Evolutionary conservation across 1,140 invertebrate species (phyloP).

Genomic region (Drosophila erecta): DNA sequence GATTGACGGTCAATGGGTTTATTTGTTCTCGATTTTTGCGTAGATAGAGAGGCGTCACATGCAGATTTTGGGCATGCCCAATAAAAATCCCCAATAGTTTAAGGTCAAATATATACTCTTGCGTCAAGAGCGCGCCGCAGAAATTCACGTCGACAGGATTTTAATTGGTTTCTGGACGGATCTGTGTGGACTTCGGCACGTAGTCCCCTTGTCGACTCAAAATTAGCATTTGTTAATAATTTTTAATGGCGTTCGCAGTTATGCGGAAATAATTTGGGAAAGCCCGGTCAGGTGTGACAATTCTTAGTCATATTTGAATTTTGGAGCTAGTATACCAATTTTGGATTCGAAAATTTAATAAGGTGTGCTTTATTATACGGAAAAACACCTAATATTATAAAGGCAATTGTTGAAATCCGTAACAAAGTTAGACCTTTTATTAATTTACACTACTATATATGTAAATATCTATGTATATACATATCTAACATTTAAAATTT

Average conservation of each 20-base stretch:
- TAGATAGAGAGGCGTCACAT: constrained; percentile 39
- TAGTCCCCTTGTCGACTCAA: constrained; percentile 47
- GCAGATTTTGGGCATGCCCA: constrained; percentile 38
- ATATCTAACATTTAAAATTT: not conserved
- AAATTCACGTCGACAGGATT: constrained; percentile 26
- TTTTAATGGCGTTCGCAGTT: constrained; percentile 23
- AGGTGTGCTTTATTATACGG: too few relatives aligned
- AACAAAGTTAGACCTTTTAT: too few relatives aligned
- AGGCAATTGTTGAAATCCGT: too few relatives aligned
- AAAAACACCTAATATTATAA: too few relatives aligned
- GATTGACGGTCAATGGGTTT: constrained; percentile 40
- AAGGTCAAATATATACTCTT: constrained; percentile 15
- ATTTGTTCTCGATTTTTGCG: constrained; percentile 32
- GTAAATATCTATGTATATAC: not conserved
- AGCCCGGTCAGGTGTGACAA: constrained; percentile 1
- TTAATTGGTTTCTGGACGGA: constrained; percentile 24
- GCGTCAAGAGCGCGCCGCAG: constrained; percentile 23
- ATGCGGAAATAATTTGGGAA: constrained; percentile 36
- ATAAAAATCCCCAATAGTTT: constrained; percentile 55
- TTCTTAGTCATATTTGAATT: constrained; percentile 5
- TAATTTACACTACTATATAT: too few relatives aligned
- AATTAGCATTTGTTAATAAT: constrained; percentile 7
- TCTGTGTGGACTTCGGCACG: constrained; percentile 60
- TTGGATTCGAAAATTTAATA: not conserved
- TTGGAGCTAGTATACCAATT: not conserved